Percentiles rank a stretch among this genome's conserved stretches.
Evolutionary conservation across 2,797 vertebrate species (phyloP).

Genomic region (Sorex maritimensis): DNA sequence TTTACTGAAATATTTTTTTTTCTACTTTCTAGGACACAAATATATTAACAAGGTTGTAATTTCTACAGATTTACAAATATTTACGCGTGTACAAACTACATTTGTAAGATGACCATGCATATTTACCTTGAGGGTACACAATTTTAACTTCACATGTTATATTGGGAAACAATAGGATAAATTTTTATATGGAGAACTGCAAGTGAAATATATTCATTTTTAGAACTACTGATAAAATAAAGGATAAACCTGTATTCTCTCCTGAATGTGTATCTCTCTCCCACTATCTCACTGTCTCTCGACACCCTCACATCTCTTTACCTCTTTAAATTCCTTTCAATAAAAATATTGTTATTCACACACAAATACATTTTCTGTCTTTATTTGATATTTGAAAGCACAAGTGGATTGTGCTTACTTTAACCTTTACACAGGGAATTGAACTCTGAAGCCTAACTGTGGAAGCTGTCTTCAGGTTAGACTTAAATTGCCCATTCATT

Average conservation of each 20-base stretch:
- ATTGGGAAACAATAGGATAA: not conserved
- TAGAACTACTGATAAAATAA: not conserved
- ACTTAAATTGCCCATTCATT: not conserved
- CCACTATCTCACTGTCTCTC: no score
- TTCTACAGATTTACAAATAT: not conserved
- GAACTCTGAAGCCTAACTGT: not conserved
- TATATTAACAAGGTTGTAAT: not conserved
- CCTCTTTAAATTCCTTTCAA: no score
- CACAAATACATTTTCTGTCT: no score
- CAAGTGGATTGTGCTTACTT: conserved; percentile 21
- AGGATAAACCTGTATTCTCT: no score
- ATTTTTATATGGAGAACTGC: not conserved
- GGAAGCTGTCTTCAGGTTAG: not conserved
- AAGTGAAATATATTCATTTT: not conserved
- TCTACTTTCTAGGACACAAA: conserved; percentile 18
- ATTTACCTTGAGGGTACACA: not conserved
- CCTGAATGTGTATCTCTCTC: no score
- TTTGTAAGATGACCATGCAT: not conserved
- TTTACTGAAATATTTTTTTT: conserved; percentile 17
- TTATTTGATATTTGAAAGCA: conserved; percentile 55
- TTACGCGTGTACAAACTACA: not conserved
- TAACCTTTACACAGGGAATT: not conserved
- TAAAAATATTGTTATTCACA: no score
- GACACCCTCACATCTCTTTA: no score
- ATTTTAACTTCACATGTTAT: not conserved